Evolutionary conservation across 2,888 invertebrate genomes (phyloP).

Genomic region (Anoncus sp.): DNA sequence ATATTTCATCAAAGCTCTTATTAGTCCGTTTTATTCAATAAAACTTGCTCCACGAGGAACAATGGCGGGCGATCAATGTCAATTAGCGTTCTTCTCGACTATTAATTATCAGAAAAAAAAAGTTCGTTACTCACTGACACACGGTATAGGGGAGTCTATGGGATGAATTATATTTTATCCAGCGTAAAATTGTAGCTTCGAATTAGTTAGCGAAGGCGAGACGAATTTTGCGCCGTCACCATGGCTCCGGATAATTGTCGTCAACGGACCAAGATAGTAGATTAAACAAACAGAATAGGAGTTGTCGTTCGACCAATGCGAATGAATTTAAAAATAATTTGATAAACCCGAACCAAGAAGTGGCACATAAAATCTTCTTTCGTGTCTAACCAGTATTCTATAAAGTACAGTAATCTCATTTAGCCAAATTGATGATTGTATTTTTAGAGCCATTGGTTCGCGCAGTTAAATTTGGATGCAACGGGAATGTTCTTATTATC

Average conservation of each 20-base stretch:
- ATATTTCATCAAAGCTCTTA: neutral
- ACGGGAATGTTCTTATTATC: too few relatives aligned
- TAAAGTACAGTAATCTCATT: too few relatives aligned
- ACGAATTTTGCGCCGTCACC: neutral
- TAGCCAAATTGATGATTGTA: too few relatives aligned
- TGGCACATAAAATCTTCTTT: too few relatives aligned
- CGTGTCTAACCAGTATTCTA: too few relatives aligned
- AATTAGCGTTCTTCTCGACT: neutral
- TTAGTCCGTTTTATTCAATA: neutral
- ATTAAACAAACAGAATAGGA: constrained; percentile 1
- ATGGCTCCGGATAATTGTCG: too few relatives aligned
- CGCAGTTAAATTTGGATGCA: too few relatives aligned
- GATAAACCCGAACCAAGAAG: too few relatives aligned
- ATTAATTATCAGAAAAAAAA: neutral
- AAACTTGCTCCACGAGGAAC: neutral
- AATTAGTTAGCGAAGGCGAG: constrained; percentile 26
- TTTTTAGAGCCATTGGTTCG: too few relatives aligned
- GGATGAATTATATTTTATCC: constrained; percentile 25
- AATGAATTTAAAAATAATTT: too few relatives aligned
- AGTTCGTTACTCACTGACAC: neutral
- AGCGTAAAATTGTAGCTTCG: constrained; percentile 19
- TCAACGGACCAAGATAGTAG: constrained; percentile 19
- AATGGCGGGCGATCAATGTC: neutral
- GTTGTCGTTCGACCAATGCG: neutral
- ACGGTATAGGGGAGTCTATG: neutral